A percentile compares a stretch with the other conserved stretches of the same genome.
phyloP scores from a whole-genome alignment of 2,888 invertebrate species.

The Unio pictorum region DNA sequence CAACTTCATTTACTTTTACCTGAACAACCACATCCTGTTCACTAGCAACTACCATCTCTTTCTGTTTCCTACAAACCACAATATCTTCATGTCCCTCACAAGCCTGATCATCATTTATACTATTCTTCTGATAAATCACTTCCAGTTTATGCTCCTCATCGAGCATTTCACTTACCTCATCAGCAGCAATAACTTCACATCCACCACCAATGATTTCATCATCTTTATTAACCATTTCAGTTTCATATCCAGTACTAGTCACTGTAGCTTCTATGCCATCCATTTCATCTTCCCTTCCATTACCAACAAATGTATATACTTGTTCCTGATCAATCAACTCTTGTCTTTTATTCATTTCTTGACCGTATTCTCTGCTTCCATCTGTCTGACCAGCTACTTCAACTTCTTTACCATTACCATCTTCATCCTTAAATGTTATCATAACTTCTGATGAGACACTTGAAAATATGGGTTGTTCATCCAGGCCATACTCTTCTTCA shows the following conservation, averaged over 20 bases:
- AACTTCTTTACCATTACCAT: conserved; percentile 9
- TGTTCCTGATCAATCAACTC: not conserved
- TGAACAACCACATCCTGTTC: too few relatives aligned
- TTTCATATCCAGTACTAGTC: conserved; percentile 1
- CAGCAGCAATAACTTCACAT: conserved; percentile 17
- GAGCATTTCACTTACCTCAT: not conserved
- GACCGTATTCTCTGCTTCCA: not conserved
- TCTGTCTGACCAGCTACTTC: not conserved
- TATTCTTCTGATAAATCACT: not conserved
- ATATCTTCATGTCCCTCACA: not conserved
- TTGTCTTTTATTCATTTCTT: not conserved
- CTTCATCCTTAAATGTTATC: conserved; percentile 1
- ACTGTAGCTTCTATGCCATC: conserved; percentile 1
- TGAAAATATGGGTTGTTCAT: not conserved
- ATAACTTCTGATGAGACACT: not conserved
- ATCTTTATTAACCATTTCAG: conserved; percentile 4
- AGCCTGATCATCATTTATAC: conserved; percentile 6
- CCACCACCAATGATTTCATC: conserved; percentile 7
- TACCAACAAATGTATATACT: not conserved
- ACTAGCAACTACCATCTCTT: too few relatives aligned
- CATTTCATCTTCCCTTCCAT: not conserved
- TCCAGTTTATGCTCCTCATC: not conserved
- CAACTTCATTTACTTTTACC: too few relatives aligned
- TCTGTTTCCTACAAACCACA: too few relatives aligned
- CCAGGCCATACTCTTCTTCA: not conserved